Percentiles rank a stretch among this genome's conserved stretches.
Evolutionary conservation across 2,113 vertebrate species (phyloP).

Genomic region (Peromyscus californicus): DNA sequence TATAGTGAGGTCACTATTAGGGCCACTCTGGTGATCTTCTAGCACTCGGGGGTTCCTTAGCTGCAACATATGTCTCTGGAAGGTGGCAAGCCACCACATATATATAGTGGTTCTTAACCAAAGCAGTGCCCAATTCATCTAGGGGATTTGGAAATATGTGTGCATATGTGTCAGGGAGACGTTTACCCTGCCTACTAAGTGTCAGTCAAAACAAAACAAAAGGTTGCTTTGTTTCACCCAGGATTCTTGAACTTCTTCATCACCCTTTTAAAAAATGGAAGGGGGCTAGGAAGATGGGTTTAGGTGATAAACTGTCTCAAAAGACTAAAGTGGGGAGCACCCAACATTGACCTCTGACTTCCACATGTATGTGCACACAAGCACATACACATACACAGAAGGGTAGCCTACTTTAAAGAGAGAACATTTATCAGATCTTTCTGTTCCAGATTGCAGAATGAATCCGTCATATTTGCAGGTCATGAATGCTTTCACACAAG

Average conservation of each 20-base stretch:
- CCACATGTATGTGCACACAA: too few relatives aligned
- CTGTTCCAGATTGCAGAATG: neutral
- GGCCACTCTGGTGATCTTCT: neutral
- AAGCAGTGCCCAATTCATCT: neutral
- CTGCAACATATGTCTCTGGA: neutral
- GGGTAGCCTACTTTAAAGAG: neutral
- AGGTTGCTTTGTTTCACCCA: neutral
- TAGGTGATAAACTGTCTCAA: too few relatives aligned
- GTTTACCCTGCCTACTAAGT: neutral
- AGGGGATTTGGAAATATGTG: neutral
- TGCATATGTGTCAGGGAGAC: neutral
- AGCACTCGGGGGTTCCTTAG: neutral
- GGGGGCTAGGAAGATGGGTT: neutral
- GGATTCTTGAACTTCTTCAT: conserved; percentile 32
- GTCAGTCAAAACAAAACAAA: neutral
- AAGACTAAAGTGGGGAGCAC: neutral
- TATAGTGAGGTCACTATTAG: neutral
- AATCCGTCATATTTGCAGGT: neutral
- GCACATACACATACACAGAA: neutral
- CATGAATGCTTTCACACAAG: neutral
- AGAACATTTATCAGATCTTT: neutral
- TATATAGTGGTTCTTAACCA: neutral
- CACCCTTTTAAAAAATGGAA: neutral
- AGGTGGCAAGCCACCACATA: neutral
- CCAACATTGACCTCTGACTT: neutral